phyloP scores from a whole-genome alignment of 2,888 invertebrate genomes.

The Antheraea assamensis region DNA sequence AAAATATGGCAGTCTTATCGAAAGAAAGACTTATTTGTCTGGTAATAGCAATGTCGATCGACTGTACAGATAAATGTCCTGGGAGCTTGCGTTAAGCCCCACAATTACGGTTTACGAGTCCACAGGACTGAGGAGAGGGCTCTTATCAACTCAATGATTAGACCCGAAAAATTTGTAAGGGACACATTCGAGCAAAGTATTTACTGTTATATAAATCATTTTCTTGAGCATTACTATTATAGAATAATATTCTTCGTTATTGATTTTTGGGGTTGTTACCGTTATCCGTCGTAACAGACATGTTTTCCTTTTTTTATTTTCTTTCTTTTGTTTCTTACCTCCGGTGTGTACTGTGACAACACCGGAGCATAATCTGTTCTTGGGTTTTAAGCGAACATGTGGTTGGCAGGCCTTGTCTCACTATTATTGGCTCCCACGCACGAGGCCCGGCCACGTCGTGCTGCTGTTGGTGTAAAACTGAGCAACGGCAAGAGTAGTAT shows the following conservation, averaged over 20 bases:
- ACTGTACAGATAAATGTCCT: constrained; percentile 6
- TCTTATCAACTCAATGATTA: constrained; percentile 23
- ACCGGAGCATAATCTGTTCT: no score
- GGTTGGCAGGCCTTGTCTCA: no score
- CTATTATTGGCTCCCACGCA: no score
- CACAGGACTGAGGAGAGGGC: constrained; percentile 18
- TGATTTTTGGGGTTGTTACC: no score
- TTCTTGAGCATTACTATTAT: neutral
- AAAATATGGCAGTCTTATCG: constrained; percentile 3
- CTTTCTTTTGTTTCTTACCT: no score
- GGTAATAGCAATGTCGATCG: constrained; percentile 11
- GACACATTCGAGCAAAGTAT: neutral
- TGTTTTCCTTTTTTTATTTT: no score
- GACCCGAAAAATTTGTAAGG: constrained; percentile 23
- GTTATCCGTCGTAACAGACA: no score
- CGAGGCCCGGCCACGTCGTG: no score
- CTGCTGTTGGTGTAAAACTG: no score
- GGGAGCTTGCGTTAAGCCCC: constrained; percentile 7
- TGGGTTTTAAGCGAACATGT: no score
- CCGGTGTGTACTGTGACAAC: no score
- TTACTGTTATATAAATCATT: neutral
- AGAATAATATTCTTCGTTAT: neutral
- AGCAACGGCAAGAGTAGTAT: no score
- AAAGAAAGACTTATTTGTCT: constrained; percentile 11
- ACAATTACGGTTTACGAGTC: constrained; percentile 23